Conservation (phyloP, 1,140 invertebrate species). For the Aphelenchoides fujianensis region DNA sequence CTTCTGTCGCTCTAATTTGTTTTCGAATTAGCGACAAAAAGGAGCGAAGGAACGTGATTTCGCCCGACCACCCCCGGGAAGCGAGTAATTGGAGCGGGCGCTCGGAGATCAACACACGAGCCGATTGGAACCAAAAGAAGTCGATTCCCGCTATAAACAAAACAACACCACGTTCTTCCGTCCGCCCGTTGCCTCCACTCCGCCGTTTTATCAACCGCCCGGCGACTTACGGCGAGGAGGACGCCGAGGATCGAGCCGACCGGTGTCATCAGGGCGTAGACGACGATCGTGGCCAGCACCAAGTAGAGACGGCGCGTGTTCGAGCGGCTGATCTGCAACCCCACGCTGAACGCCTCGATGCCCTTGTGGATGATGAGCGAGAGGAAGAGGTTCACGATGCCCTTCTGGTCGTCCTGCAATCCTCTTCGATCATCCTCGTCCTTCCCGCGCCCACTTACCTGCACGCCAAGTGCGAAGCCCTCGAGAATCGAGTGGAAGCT, state of each 20-base stretch:
- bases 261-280: slow-evolving; percentile 59
- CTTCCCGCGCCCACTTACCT: slow-evolving; percentile 27
- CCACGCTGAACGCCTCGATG: slow-evolving; percentile 59
- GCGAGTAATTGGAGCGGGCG: no score
- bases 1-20: no score
- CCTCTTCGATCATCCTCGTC: background rate
- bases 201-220: no score
- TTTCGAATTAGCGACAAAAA: no score
- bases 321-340: slow-evolving; percentile 52
- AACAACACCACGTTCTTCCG: no score
- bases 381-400: slow-evolving; percentile 58
- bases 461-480: slow-evolving; percentile 58
- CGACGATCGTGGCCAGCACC: slow-evolving; percentile 47
- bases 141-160: background rate
- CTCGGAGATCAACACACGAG: no score
- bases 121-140: no score
- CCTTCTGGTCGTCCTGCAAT: slow-evolving; percentile 39
- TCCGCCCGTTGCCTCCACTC: no score
- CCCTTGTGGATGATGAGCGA: slow-evolving; percentile 59
- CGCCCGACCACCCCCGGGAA: no score
- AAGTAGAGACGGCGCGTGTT: slow-evolving; percentile 45
- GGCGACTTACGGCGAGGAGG: slow-evolving; percentile 34
- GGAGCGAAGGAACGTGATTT: no score
- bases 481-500: slow-evolving; percentile 61
- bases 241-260: slow-evolving; percentile 51